phyloP scores from a whole-genome alignment of 1,140 invertebrate species.

The Orius laevigatus region DNA sequence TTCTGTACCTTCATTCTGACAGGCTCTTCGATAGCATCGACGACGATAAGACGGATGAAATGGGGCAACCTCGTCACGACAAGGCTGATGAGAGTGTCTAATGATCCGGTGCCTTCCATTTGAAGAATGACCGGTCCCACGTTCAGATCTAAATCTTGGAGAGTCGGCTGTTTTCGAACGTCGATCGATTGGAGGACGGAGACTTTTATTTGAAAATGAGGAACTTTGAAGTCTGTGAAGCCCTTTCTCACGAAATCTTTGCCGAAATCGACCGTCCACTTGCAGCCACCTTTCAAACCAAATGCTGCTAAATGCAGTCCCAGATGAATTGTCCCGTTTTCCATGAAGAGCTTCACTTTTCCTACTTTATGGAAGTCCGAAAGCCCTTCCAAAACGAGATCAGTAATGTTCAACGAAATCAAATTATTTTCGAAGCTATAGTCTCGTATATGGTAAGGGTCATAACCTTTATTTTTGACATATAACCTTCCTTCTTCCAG shows the following conservation, averaged over 20 bases:
- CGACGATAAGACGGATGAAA: slow-evolving; percentile 63
- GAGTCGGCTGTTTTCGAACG: slow-evolving; percentile 2
- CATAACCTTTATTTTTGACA: slow-evolving; percentile 48
- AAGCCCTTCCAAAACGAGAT: slow-evolving; percentile 59
- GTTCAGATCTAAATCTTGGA: slow-evolving; percentile 8
- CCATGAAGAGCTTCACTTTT: slow-evolving; percentile 52
- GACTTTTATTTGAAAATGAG: slow-evolving; percentile 38
- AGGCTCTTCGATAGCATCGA: slow-evolving; percentile 61
- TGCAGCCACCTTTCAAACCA: slow-evolving; percentile 49
- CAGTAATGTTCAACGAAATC: slow-evolving; percentile 17
- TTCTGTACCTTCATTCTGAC: slow-evolving; percentile 39
- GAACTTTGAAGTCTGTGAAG: slow-evolving; percentile 49
- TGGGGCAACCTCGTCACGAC: slow-evolving; percentile 62
- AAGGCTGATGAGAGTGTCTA: slow-evolving; percentile 63
- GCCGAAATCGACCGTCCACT: slow-evolving; percentile 40
- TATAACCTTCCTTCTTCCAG: slow-evolving; percentile 52
- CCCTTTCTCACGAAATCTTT: slow-evolving; percentile 31
- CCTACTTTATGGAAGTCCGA: slow-evolving; percentile 65
- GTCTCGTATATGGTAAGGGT: slow-evolving; percentile 51
- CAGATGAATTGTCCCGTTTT: slow-evolving; percentile 34
- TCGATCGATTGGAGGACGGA: slow-evolving; percentile 31
- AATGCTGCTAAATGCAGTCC: slow-evolving; percentile 60
- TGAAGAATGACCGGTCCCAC: slow-evolving; percentile 4
- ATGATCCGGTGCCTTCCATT: slow-evolving; percentile 50
- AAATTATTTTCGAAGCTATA: slow-evolving; percentile 22